These are phyloP conservation scores for Calyptommatus sinebrachiatus DNA, from an alignment of 2,113 vertebrate species.

Conservation along the genomic window DNA sequence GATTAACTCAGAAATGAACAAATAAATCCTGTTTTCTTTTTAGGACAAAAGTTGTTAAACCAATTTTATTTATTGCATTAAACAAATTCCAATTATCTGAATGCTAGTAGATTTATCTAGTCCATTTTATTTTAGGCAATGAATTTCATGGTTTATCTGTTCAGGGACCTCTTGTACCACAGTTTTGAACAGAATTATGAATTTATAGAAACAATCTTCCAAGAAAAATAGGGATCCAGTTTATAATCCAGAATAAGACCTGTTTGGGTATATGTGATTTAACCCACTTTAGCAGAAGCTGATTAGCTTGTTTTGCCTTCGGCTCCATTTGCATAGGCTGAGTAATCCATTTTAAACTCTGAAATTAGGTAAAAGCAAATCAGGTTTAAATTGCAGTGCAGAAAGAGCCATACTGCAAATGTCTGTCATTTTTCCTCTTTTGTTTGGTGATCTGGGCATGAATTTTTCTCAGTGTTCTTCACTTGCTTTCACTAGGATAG, in stretches of 20 bases:
- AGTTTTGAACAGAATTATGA: not conserved
- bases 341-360: no score
- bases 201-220: not conserved
- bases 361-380: no score
- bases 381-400: no score
- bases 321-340: no score
- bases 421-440: not conserved
- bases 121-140: not conserved
- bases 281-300: no score
- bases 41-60: not conserved
- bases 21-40: not conserved
- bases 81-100: not conserved
- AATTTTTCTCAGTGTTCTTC: not conserved
- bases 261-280: no score
- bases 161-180: not conserved
- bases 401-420: no score
- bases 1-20: not conserved
- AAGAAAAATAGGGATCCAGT: not conserved
- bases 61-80: not conserved
- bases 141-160: not conserved
- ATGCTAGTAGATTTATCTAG: not conserved
- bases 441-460: slow-evolving; percentile 11
- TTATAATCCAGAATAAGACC: no score
- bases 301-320: no score
- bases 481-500: not conserved